Evolutionary conservation across 2,888 invertebrate species (phyloP), one percentile per base, ranked within the genome.

Genomic region (Lasioglossum calceatum): DNA sequence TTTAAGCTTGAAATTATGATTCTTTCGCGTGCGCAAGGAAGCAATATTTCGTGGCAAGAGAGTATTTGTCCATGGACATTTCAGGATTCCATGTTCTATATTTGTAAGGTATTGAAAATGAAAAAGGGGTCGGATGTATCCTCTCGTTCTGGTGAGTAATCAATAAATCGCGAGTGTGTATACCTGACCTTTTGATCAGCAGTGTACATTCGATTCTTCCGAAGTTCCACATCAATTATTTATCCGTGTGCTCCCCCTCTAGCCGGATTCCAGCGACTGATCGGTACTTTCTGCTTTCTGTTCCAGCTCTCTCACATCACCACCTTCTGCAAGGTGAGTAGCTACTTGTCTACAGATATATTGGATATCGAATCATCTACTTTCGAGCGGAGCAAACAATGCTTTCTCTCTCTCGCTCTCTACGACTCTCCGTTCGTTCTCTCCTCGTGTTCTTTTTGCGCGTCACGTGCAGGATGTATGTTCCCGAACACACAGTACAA

Each of bases 231-330:
- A 81, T 84, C 79, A 84, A 82, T 87, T 87, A 87, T 84, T 84
- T 78, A 82, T 85, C 67, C 27, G 12, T 32, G 64, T 32, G 64
- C 14, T 16, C 32, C 4, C 14, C 8, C 50, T n/a, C 14, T 8
- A 54, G 64, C 72, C 32, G 32, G 36, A 80, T 79, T 44, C 36
- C 79, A 27, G 27, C 73, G 82, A 87, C 85, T 90, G 73, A 90
- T 84, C 72, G 64, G 39, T 76, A 64, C 54, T 83, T 81, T 92
- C 73, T 84, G 82, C 71, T 94, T 95, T 95, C 95, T 95, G 95
- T 97, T 97, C 87, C 97, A 98, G 98, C 98, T 98, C 93, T 98
- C 98, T 73, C 97, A 98, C 88, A 97, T 98, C 88, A 98, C 98
- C 89, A 98, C 98, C 94, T 98, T 98, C 95, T 98, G 98, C 95